Evolutionary conservation across 1,140 invertebrate species (phyloP).

Genomic region (Catajapyx aquilonaris): DNA sequence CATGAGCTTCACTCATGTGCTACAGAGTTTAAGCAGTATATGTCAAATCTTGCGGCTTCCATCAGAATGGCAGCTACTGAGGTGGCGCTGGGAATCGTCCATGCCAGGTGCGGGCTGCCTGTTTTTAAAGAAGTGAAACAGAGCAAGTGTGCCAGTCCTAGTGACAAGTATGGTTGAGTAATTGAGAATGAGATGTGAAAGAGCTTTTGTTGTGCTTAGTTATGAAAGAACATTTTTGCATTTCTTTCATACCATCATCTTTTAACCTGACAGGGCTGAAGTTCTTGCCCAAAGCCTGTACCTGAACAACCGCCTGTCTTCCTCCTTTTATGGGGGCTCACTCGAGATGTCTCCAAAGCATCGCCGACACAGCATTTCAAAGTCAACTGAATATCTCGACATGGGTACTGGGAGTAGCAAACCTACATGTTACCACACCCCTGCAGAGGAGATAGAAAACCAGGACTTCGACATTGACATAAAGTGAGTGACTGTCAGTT

Average conservation of each 20-base stretch:
- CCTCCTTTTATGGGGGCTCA: constrained; percentile 19
- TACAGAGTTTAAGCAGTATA: constrained; percentile 44
- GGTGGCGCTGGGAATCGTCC: constrained; percentile 77
- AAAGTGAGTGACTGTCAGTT: too few species aligned
- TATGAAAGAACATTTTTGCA: not conserved
- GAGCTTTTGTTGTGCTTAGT: not conserved
- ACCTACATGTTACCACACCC: constrained; percentile 20
- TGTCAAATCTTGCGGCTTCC: constrained; percentile 51
- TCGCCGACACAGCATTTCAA: constrained; percentile 18
- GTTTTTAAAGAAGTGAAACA: too few species aligned
- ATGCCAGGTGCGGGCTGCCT: constrained; percentile 30
- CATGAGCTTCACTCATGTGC: constrained; percentile 68
- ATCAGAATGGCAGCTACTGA: constrained; percentile 78
- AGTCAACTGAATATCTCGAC: constrained; percentile 18
- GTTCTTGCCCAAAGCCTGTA: constrained; percentile 27
- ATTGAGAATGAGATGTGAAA: too few species aligned
- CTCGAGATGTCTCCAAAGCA: constrained; percentile 15
- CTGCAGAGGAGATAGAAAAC: constrained; percentile 14
- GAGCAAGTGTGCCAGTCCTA: too few species aligned
- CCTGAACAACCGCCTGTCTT: constrained; percentile 28
- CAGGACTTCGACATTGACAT: not conserved
- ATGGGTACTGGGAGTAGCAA: constrained; percentile 8
- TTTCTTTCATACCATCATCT: too few species aligned
- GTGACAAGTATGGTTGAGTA: too few species aligned
- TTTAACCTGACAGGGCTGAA: constrained; percentile 24